Evolutionary conservation across 1,140 invertebrate species (phyloP), one percentile per base, ranked within the genome.

Genomic region (Aradophagus sp.): DNA sequence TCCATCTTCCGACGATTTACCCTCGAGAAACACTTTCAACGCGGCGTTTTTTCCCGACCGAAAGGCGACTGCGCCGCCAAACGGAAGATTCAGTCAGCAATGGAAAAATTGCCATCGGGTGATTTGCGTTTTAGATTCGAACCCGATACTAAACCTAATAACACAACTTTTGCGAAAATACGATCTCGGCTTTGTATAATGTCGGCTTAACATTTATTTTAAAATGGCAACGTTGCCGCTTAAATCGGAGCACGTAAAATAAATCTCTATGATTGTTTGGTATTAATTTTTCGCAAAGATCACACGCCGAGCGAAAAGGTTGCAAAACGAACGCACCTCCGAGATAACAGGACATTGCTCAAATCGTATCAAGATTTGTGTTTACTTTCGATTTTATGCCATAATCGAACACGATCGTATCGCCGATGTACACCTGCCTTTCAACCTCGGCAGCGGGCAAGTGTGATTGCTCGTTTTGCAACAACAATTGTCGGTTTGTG

Each of bases 401-500:
- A 36, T 47, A 66, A 66, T 50, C 52, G 45, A 66, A 66, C 62
- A 56, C 52, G 62, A 66, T 66, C 50, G 44, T 66, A 66, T 66
- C 52, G 31, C 6, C 62, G 52, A 56, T 56, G 62, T 66, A 50
- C 62, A 66, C 62, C 52, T 66, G 62, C 50, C 62, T 66, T 42
- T 50, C 62, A 10, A 23, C 27, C 52, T 66, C 44, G 50, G 50
- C 42, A 56, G 52, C 55, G 53, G 53, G 59, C 41, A 29, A 15
- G 1, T 48, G 31, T 27, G 29, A 31, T n/a, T 31, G 27, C 34
- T 13, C 53, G 67, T 79, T 79, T 79, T 76, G 78, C 76, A 79
- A 79, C 53, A 77, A 78, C 74, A 76, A 79, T 78, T 45, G 56
- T 61, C 41, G 8, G 16, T 45, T 38, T 23, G 38, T 14, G 8